Evolutionary conservation across 2,888 invertebrate genomes (phyloP).

Genomic region (Thecophora atra): DNA sequence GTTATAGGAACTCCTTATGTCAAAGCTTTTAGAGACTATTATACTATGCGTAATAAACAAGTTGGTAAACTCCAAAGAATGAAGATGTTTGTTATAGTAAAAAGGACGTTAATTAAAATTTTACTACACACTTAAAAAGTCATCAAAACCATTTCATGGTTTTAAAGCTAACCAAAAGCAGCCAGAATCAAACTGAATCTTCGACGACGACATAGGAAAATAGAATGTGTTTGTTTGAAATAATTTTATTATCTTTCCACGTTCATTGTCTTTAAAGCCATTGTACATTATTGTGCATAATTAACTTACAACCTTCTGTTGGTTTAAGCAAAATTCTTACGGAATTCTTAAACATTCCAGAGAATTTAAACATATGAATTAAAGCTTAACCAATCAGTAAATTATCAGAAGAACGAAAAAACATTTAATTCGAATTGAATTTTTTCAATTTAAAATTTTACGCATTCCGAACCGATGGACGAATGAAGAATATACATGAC

Average conservation of each 20-base stretch:
- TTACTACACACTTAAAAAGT: conserved; percentile 11
- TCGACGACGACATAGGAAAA: not conserved
- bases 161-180: too few relatives aligned
- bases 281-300: not conserved
- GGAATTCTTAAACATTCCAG: not conserved
- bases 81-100: not conserved
- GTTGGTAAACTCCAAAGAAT: not conserved
- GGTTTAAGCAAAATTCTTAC: too few relatives aligned
- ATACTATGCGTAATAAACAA: too few relatives aligned
- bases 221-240: not conserved
- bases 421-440: conserved; percentile 33
- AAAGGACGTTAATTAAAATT: conserved; percentile 1
- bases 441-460: conserved; percentile 33
- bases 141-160: too few relatives aligned
- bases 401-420: conserved; percentile 14
- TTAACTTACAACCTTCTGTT: too few relatives aligned
- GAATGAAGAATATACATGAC: not conserved
- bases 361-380: too few relatives aligned
- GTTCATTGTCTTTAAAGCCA: not conserved
- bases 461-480: conserved; percentile 7
- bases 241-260: not conserved
- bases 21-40: too few relatives aligned
- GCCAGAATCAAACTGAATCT: not conserved
- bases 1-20: too few relatives aligned
- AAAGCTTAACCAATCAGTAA: too few relatives aligned